Percentiles rank a stretch among this genome's conserved stretches.
phyloP scores from a whole-genome alignment of 2,113 vertebrate genomes.

The Notothenia coriiceps region DNA sequence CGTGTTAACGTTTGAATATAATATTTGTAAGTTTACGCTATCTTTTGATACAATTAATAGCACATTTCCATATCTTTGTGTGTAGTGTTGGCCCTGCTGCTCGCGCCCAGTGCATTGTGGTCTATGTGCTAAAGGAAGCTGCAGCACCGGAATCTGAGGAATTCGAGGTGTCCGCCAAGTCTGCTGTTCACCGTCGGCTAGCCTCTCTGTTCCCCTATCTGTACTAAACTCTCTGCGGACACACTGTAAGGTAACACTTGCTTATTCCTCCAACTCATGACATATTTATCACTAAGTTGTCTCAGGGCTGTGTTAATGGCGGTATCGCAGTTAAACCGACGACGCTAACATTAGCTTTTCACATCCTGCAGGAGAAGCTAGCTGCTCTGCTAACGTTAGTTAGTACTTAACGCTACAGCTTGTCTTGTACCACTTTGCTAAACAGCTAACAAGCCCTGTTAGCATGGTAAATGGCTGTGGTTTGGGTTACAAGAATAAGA shows the following conservation, averaged over 20 bases:
- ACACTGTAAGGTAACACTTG: conserved; percentile 39
- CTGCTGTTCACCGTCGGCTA: conserved; percentile 23
- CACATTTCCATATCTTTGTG: not conserved
- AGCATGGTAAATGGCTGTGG: not conserved
- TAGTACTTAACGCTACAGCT: conserved; percentile 36
- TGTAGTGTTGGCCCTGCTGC: not conserved
- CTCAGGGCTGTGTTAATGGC: not conserved
- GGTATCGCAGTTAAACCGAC: not conserved
- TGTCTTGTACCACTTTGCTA: not conserved
- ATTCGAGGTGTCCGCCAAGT: conserved; percentile 79
- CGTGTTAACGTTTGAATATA: too few relatives aligned
- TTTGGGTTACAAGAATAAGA: not conserved
- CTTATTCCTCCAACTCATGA: not conserved
- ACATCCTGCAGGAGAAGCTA: conserved; percentile 58
- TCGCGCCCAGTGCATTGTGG: conserved; percentile 76
- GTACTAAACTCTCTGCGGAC: not conserved
- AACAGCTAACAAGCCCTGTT: conserved; percentile 1
- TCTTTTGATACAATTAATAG: too few relatives aligned
- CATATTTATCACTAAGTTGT: not conserved
- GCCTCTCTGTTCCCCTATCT: not conserved
- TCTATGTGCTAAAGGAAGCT: conserved; percentile 65
- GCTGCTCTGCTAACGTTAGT: conserved; percentile 39
- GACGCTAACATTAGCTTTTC: conserved; percentile 57
- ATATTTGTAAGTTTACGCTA: too few relatives aligned
- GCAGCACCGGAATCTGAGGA: conserved; percentile 81